These are phyloP conservation scores for Camptogramma bilineatum DNA, from an alignment of 2,888 invertebrate species.

Conservation along the genomic window DNA sequence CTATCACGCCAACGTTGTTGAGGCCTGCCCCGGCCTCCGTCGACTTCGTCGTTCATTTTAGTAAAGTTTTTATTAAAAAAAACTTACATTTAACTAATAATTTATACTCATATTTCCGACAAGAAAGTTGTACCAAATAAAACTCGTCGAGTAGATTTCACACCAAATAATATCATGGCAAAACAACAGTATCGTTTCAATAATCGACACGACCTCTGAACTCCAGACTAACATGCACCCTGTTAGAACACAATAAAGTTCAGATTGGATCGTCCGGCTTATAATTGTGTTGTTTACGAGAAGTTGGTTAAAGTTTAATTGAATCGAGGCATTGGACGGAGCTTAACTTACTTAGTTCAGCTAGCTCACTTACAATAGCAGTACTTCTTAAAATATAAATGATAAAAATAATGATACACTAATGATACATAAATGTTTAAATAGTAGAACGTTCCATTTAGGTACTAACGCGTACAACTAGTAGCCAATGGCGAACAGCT, in stretches of 20 bases:
- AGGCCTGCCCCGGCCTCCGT: no score
- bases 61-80: no score
- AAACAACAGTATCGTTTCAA: constrained; percentile 67
- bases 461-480: no score
- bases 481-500: no score
- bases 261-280: constrained; percentile 55
- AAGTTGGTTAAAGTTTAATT: constrained; percentile 83
- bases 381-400: background rate
- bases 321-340: constrained; percentile 64
- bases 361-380: constrained; percentile 28
- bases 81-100: no score
- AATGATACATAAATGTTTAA: no score
- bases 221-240: constrained; percentile 25
- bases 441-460: no score
- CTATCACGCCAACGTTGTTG: no score
- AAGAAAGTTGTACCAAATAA: constrained; percentile 26
- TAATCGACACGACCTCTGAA: constrained; percentile 60
- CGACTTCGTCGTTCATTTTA: no score
- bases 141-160: constrained; percentile 40
- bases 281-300: constrained; percentile 82
- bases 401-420: background rate
- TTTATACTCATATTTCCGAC: background rate
- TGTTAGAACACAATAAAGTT: constrained; percentile 48
- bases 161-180: constrained; percentile 57
- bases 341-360: constrained; percentile 11